Base-by-base conservation (phyloP, 35 echinoderm and acorn worm species). In the Chiridota heheva region DNA sequence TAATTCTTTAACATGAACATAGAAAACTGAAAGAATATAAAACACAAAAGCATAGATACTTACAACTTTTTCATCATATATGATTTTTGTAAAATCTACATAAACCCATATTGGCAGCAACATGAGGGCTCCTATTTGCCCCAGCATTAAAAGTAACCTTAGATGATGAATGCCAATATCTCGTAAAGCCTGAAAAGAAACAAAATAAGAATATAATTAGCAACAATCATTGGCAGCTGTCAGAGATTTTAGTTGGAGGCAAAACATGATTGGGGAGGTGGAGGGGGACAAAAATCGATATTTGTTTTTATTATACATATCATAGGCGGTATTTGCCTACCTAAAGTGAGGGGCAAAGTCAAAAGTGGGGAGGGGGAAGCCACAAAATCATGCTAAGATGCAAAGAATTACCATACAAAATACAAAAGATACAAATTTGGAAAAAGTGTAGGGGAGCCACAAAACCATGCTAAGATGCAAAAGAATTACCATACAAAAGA, bases 91-190 rank as follows among this genome's bases (percentile, higher is more conserved):
- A 15, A 96, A 73, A 72, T 96, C 93, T 7, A 90, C 26, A 35
- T 78, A 84, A 13, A 82, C 32, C 93, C 93, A 96, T 3, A 96
- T 91, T 31, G 93, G 93, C 2, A 96, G 76, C 22, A 96, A 56
- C 88, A 90, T 90, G 0, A 86, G 63, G 33, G 87, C 46, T 7
- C 71, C 88, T 20, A 91, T 77, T 73, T 96, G 93, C 1, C 88
- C 88, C 33, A 96, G 38, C 62, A 96, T 91, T 36, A 96, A 42
- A 22, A 96, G 69, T 17, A 96, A 65, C 26, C 93, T 75, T 55
- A 96, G 68, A 84, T 96, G 93, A 62, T 96, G 93, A 39, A 96
- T 90, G 15, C 84, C 69, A 25, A 90, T 82, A 31, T 96, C 93
- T 51, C 83, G 44, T 36, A 96, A 58, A 29, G 93, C 93, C 93